Evolutionary conservation across 2,888 invertebrate species (phyloP), one percentile per base, ranked within the genome.

Genomic region (Lasioglossum villosulum): DNA sequence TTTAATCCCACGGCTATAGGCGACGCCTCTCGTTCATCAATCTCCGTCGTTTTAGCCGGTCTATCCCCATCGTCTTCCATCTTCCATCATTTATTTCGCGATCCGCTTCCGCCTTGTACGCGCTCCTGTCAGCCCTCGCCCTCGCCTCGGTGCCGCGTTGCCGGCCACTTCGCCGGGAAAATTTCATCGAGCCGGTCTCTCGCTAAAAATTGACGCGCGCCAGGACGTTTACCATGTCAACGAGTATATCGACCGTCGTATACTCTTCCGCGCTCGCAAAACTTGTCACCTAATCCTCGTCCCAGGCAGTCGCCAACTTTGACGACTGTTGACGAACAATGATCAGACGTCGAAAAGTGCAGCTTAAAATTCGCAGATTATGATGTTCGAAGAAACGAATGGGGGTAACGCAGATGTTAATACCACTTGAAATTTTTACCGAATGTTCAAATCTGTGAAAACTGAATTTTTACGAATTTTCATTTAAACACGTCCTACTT

Each of bases 1-100:
- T 92, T 91, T 92, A 92, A 92, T 91, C 88, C 89, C 85, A 85
- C 86, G 86, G 78, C 90, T 89, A 89, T 90, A 90, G 90, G 52
- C 86, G 80, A 34, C 68, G 37, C 23, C 85, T 82, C 76, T 42
- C 75, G 87, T 80, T 91, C 93, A 93, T 93, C 92, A 93, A 93
- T 93, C 93, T 93, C 90, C 77, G 73, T 37, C 70, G 83, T 74
- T 79, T 74, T 77, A 83, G 63, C 81, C 74, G 72, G 73, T 68
- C 78, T 48, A 37, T 68, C n/a, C 48, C 48, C 66, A 63, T 78
- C 88, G 75, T 88, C 85, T 86, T 84, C 82, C 86, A 74, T 83
- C 84, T 83, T 86, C 85, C 82, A 91, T 91, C 90, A 86, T 90
- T 92, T 89, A 90, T 91, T 87, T 88, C 82, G 56, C 77, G 72